Evolutionary conservation across 2,888 invertebrate genomes (phyloP), one percentile per base, ranked within the genome.

Genomic region (Cryptosula pallasiana): DNA sequence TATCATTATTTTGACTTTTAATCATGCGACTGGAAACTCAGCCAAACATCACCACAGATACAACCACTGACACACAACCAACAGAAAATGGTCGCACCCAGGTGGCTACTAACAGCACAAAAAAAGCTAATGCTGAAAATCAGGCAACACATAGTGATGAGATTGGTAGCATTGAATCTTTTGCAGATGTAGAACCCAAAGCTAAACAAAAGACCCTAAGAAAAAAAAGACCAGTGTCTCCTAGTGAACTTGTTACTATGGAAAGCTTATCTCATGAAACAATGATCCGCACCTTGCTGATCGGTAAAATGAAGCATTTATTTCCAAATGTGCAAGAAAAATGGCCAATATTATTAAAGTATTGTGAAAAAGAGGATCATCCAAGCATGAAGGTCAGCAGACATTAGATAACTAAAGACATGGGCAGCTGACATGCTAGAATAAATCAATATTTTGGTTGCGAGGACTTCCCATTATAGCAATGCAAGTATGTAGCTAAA

Each of bases 211-310:
- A 32, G 32, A 63, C 32, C 32, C 5, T 55, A 5, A 27, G 25
- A 63, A 63, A 27, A 32, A 63, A 63, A 32, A 16, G 63, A 5
- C 27, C 63, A 3, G 63, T 63, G 3, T 63, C 63, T 29, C 63
- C 63, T 2, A 20, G 32, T 9, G 13, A 32, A 32, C 32, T 63
- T 25, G 63, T 27, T 63, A 63, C 63, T 9, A 13, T 63, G 27
- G 63, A 63, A 63, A 63, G 63, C 34, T n/a, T 63, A 13, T 63
- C 63, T 13, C 32, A 63, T 32, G 63, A 63, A n/a, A 63, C 32
- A 9, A 63, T 63, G 63, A 63, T 32, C 2, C 25, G 32, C 32
- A 63, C 63, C 2, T n/a, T 63, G 13, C 63, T 32, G 13, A 63
- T 63, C 9, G 32, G 32, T 5, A 63, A 63, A 34, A 32, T 63